Percentiles rank a stretch among this genome's conserved stretches.
These are phyloP conservation scores for Gadus macrocephalus DNA, from an alignment of 2,113 vertebrate species.

Conservation along the genomic window DNA sequence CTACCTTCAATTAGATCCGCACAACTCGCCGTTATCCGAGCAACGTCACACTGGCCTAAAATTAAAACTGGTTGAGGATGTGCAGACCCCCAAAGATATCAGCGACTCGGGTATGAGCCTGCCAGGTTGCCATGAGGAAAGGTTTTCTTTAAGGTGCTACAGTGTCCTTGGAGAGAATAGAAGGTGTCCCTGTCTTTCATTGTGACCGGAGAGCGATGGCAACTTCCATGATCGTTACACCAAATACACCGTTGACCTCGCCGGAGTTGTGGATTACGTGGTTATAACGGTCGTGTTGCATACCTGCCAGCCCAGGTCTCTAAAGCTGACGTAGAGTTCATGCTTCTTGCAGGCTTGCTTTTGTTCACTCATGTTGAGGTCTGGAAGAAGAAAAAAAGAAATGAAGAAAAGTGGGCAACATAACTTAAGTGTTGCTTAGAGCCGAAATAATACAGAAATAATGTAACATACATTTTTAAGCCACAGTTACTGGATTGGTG, in stretches of 20 bases:
- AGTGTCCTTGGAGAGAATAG: neutral
- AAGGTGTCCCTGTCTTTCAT: too few relatives aligned
- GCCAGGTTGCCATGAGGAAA: neutral
- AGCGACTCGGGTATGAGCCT: neutral
- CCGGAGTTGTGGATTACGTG: too few relatives aligned
- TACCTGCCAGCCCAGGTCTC: constrained; percentile 98
- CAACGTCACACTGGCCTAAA: neutral
- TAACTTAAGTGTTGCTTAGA: neutral
- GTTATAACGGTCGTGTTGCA: neutral
- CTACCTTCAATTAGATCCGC: neutral
- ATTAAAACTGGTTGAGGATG: neutral
- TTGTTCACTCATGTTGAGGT: constrained; percentile 94
- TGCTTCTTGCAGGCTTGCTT: constrained; percentile 99
- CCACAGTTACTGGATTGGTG: too few relatives aligned
- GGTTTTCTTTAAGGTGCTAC: neutral
- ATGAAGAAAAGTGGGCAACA: constrained; percentile 12
- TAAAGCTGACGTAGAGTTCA: constrained; percentile 97
- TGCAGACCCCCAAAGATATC: neutral
- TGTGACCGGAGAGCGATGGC: too few relatives aligned
- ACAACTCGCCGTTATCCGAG: neutral
- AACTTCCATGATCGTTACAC: too few relatives aligned
- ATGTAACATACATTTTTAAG: too few relatives aligned
- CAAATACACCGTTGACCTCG: too few relatives aligned
- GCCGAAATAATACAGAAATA: too few relatives aligned
- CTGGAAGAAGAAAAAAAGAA: constrained; percentile 64